These are phyloP conservation scores for Drosophila affinis DNA, from an alignment of 2,888 invertebrate species.

Conservation along the genomic window DNA sequence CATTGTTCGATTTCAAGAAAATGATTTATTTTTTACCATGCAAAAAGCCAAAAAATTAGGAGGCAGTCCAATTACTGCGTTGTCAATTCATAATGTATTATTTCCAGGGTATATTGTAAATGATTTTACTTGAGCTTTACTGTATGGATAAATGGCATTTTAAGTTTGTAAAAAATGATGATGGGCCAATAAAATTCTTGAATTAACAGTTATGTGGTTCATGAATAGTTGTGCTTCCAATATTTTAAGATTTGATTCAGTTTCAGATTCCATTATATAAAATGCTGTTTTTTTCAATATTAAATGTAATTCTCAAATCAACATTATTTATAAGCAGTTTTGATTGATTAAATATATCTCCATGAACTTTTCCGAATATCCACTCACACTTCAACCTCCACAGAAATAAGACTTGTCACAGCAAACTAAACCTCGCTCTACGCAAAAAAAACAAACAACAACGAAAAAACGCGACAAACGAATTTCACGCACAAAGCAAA, in stretches of 20 bases:
- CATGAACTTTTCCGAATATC: conserved; percentile 1
- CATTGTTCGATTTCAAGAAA: background rate
- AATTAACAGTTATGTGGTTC: conserved; percentile 13
- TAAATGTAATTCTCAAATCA: too few species aligned
- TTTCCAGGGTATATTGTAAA: conserved; percentile 13
- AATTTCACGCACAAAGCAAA: too few species aligned
- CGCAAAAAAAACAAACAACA: too few species aligned
- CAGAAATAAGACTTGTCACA: too few species aligned
- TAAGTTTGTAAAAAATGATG: conserved; percentile 4
- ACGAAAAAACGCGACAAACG: too few species aligned
- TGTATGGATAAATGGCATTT: conserved; percentile 7
- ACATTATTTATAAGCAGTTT: conserved; percentile 12
- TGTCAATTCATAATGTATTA: conserved; percentile 7
- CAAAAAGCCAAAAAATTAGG: conserved; percentile 4
- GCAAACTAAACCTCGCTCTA: too few species aligned
- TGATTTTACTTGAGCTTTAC: conserved; percentile 12
- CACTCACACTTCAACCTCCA: too few species aligned
- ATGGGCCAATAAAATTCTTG: conserved; percentile 10
- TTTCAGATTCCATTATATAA: too few species aligned
- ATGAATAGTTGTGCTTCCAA: conserved; percentile 17
- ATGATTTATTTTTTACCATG: conserved; percentile 5
- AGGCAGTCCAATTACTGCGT: conserved; percentile 2
- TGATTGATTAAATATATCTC: conserved; percentile 7
- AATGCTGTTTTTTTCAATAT: too few species aligned
- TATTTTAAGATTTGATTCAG: too few species aligned